A percentile compares a stretch with the other conserved stretches of the same genome.
Conservation (phyloP, 1,140 invertebrate genomes). For the Drosophila lacteicornis region DNA sequence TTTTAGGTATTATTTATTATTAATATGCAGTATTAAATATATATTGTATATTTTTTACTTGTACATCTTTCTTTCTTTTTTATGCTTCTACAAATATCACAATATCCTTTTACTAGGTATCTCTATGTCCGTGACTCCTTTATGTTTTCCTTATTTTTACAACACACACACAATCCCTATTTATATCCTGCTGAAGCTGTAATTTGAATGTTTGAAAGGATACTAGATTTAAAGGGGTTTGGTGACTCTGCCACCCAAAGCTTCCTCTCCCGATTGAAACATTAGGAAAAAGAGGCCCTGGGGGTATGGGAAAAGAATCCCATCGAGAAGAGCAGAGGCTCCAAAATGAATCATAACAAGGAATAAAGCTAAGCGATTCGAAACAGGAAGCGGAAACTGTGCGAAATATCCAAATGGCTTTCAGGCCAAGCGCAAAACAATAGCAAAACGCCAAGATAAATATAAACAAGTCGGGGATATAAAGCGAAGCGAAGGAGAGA, state of each 20-base stretch:
- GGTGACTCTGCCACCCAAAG: slow-evolving; percentile 2
- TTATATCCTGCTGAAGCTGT: slow-evolving; percentile 64
- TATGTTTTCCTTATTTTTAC: not conserved
- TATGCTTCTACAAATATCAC: not conserved
- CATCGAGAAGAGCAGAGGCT: slow-evolving; percentile 14
- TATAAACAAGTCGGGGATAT: slow-evolving; percentile 9
- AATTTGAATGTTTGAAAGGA: slow-evolving; percentile 47
- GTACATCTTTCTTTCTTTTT: not conserved
- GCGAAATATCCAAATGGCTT: slow-evolving; percentile 64
- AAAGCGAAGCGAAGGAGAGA: slow-evolving; percentile 11
- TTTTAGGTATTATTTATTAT: not conserved
- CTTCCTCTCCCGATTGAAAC: slow-evolving; percentile 47
- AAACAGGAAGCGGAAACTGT: slow-evolving; percentile 76
- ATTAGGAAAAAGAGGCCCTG: slow-evolving; percentile 19
- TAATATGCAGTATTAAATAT: not conserved
- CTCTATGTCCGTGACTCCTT: not conserved
- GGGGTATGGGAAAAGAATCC: slow-evolving; percentile 4
- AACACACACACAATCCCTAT: slow-evolving; percentile 3
- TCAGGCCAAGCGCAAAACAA: slow-evolving; percentile 52
- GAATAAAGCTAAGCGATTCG: slow-evolving; percentile 37
- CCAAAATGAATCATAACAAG: slow-evolving; percentile 34
- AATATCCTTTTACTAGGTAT: not conserved
- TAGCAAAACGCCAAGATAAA: slow-evolving; percentile 58
- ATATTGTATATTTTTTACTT: not conserved
- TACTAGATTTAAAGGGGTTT: not conserved